Evolutionary conservation across 1,140 invertebrate genomes (phyloP).

Genomic region (Drosophila melanogaster): DNA sequence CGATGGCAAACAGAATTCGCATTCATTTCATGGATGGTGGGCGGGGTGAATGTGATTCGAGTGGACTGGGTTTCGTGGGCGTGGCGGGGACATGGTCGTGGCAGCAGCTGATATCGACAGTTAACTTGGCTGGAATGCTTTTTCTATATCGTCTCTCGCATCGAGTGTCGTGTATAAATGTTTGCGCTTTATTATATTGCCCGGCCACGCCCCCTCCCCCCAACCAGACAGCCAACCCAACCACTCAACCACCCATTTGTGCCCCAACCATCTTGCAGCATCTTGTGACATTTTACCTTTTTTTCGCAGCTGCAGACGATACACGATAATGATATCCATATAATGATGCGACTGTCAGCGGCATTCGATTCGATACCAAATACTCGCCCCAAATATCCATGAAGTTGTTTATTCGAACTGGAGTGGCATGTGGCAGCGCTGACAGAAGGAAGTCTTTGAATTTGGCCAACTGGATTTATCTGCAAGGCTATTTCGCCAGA

Average conservation of each 20-base stretch:
- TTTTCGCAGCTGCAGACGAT: slow-evolving; percentile 65
- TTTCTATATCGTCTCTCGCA: slow-evolving; percentile 55
- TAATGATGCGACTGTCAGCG: slow-evolving; percentile 81
- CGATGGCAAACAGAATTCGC: slow-evolving; percentile 83
- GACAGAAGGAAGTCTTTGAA: slow-evolving; percentile 39
- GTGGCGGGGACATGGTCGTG: slow-evolving; percentile 17
- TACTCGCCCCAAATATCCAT: slow-evolving; percentile 36
- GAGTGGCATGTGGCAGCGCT: slow-evolving; percentile 43
- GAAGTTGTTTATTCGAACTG: slow-evolving; percentile 45
- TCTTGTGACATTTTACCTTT: slow-evolving; percentile 81
- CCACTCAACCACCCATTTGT: slow-evolving; percentile 31
- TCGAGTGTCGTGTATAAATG: slow-evolving; percentile 82
- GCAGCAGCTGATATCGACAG: slow-evolving; percentile 82
- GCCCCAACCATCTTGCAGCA: slow-evolving; percentile 46
- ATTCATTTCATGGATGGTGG: slow-evolving; percentile 58
- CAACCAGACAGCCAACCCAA: neutral
- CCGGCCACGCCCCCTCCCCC: slow-evolving; percentile 44
- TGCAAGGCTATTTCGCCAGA: slow-evolving; percentile 29
- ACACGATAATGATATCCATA: slow-evolving; percentile 83
- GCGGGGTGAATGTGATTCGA: neutral
- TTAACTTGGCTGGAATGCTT: slow-evolving; percentile 74
- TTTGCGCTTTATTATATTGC: slow-evolving; percentile 83
- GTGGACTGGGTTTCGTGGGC: neutral
- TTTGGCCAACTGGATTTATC: slow-evolving; percentile 35
- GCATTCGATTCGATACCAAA: slow-evolving; percentile 65